Evolutionary conservation across 2,797 vertebrate species (phyloP).

Genomic region (Mus spretus): DNA sequence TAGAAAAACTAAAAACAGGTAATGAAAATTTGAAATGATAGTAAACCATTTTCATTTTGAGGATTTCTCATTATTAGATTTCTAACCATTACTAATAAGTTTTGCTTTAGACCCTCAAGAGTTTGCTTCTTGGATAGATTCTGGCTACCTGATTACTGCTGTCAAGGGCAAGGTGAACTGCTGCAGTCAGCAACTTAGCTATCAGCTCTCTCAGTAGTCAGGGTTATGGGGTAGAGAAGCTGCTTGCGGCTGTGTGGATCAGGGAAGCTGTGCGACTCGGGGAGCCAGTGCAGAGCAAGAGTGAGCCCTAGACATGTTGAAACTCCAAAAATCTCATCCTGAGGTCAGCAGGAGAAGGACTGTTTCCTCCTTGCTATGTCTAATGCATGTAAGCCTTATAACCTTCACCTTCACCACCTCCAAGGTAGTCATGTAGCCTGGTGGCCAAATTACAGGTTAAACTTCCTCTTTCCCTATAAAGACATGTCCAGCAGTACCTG

Average conservation of each 20-base stretch:
- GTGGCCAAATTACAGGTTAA: not conserved
- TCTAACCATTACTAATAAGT: conserved; percentile 1
- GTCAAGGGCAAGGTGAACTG: not conserved
- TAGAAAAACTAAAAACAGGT: conserved; percentile 11
- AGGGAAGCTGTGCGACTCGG: not conserved
- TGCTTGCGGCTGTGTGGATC: not conserved
- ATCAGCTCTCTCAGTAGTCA: not conserved
- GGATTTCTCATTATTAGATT: conserved; percentile 24
- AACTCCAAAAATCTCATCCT: not conserved
- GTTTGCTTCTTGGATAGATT: conserved; percentile 25
- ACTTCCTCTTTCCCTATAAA: not conserved
- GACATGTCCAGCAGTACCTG: not conserved
- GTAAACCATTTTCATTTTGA: conserved; percentile 38
- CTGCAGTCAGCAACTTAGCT: not conserved
- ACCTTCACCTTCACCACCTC: not conserved
- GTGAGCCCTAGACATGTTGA: not conserved
- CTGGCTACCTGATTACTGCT: not conserved
- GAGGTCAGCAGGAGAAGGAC: not conserved
- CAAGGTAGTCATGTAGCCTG: not conserved
- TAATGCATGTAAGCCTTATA: not conserved
- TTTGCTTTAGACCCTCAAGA: conserved; percentile 41
- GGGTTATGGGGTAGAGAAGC: not conserved
- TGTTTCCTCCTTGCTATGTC: not conserved
- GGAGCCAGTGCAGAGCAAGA: not conserved
- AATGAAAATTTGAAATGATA: conserved; percentile 52